Percentiles rank a stretch among this genome's conserved stretches.
phyloP scores from a whole-genome alignment of 1,140 invertebrate species.

The Dreissena rostriformis region DNA sequence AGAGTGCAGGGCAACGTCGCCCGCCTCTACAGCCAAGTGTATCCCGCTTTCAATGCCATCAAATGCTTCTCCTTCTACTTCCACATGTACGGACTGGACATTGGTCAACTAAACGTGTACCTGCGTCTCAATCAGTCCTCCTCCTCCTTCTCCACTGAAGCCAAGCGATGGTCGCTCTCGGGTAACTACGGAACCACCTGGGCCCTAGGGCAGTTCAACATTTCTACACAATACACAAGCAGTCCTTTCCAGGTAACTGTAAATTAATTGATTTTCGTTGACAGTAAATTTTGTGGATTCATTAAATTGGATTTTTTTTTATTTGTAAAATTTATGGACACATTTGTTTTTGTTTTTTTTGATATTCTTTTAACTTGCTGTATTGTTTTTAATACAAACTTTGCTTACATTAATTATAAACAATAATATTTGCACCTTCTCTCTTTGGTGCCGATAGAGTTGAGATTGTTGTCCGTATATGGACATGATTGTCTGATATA shows the following conservation, averaged over 20 bases:
- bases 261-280: background rate
- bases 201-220: constrained; percentile 67
- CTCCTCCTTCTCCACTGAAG: constrained; percentile 63
- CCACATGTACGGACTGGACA: constrained; percentile 75
- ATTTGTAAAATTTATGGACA: too few species aligned
- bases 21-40: constrained; percentile 59
- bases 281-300: too few species aligned
- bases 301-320: too few species aligned
- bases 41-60: constrained; percentile 53
- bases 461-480: too few species aligned
- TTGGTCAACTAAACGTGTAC: constrained; percentile 69
- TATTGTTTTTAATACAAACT: too few species aligned
- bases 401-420: too few species aligned
- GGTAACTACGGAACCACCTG: constrained; percentile 64
- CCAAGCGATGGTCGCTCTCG: constrained; percentile 65
- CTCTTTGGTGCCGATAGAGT: too few species aligned
- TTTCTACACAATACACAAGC: constrained; percentile 66
- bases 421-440: too few species aligned
- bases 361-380: too few species aligned
- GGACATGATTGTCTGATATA: too few species aligned
- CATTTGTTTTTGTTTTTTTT: too few species aligned
- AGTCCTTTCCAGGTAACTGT: constrained; percentile 68
- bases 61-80: constrained; percentile 73
- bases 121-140: constrained; percentile 63
- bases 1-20: constrained; percentile 63